Base-by-base conservation (phyloP, 2,888 invertebrate genomes). In the Adelphocoris suturalis region DNA sequence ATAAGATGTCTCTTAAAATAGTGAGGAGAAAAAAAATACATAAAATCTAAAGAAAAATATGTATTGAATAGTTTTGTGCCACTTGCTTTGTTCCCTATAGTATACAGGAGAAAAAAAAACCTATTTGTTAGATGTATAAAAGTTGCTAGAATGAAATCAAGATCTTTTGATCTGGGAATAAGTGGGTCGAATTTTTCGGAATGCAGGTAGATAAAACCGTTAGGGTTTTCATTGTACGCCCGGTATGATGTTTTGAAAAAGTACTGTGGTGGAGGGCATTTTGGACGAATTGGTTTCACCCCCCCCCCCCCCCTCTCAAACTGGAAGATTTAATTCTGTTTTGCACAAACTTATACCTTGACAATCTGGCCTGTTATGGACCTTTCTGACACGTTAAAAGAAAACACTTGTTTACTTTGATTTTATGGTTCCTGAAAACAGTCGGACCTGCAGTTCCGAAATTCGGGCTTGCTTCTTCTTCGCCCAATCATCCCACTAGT, bases 61-160 rank as follows among this genome's bases (percentile, higher is more conserved):
- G 85, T 88, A 78, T 88, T 28, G 48, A 78, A 13, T 88, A 90
- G 90, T 90, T 90, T 89, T 90, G 89, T 90, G 91, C 89, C 90
- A 91, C 90, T 90, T 91, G 91, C 91, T 91, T 91, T 90, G 47
- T 82, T 82, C 80, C 81, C 80, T 52, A 52, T 88, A 88, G 89
- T 81, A 46, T 89, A 85, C 85, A 85, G 80, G 28, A 46, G 68
- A 85, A 52, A 48, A 55, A 37, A 37, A 82, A 85, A 85, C 28
- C 85, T 85, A 48, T 55, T 84, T 46, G 85, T 85, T 85, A 85
- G 85, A 16, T 85, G 19, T 80, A 5, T 27, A 78, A 46, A 47
- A 85, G 28, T 85, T 85, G 61, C 19, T 68, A 57, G 85, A 80
- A n/a, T 80, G 61, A 57, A 85, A 85, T 28, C n/a, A n/a, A n/a